Percentiles rank a stretch among this genome's conserved stretches.
These are phyloP conservation scores for Trachelus troglodyta DNA, from an alignment of 2,888 invertebrate genomes.

Conservation along the genomic window DNA sequence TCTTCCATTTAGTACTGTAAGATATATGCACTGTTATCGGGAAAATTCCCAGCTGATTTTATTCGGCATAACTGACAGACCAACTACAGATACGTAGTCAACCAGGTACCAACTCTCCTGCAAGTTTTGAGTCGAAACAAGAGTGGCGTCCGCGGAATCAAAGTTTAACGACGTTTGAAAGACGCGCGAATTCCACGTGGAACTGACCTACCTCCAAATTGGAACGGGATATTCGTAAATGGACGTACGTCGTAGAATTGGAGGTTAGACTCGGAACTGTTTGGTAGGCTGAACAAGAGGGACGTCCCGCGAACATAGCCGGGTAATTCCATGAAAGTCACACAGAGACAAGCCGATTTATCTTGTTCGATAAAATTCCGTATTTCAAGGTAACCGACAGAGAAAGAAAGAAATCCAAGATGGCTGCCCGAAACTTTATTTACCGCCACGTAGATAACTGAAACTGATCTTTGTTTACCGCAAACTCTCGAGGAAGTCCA, in stretches of 20 bases:
- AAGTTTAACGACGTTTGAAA: neutral
- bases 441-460: neutral
- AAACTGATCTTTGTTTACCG: neutral
- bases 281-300: neutral
- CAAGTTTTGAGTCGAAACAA: neutral
- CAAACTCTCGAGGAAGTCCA: neutral
- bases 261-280: neutral
- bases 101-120: neutral
- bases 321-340: neutral
- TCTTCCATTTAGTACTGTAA: neutral
- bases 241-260: neutral
- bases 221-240: neutral
- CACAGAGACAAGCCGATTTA: neutral
- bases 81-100: neutral
- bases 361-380: neutral
- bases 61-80: neutral
- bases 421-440: neutral
- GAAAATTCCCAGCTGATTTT: neutral
- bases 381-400: neutral
- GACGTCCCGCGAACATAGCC: neutral
- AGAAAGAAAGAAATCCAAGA: neutral
- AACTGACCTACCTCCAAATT: neutral
- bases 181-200: neutral
- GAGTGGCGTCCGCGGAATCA: neutral
- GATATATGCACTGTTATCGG: neutral